Evolutionary conservation across 2,113 vertebrate species (phyloP), one percentile per base, ranked within the genome.

Genomic region (Gavia stellata): DNA sequence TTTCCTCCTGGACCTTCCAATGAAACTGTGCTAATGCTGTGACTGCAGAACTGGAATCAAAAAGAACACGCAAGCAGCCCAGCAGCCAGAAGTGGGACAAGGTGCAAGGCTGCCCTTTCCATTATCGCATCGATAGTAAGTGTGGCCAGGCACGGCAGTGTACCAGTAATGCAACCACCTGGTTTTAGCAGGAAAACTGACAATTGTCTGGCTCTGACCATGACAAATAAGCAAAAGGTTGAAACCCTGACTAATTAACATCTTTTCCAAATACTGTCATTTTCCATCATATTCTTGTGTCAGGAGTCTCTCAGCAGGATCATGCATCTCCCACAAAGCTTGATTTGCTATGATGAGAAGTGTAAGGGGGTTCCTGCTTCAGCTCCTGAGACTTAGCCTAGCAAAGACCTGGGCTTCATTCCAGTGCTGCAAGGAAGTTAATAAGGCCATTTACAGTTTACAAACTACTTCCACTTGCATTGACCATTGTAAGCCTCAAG

Each of bases 401-500:
- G 52, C 65, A 67, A 63, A 86, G 96, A 38, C 84, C 44, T 50
- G 66, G 84, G 81, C 92, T 92, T 90, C 38, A 1, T 55, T 96
- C 94, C 95, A 93, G 81, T 12, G 9, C 67, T 72, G 63, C 78
- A 67, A 66, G 14, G 9, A 78, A 95, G 94, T 85, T 97, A 96
- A 96, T 97, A 82, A 81, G 79, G 91, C 86, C 96, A 86, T 85
- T 96, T 91, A 94, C 70, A 24, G 72, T 38, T 74, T 91, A 91
- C 95, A 88, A 81, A 93, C 95, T 6, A 42, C 58, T 73, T 82
- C 45, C 88, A 94, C 92, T 95, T 82, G 78, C 68, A 70, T 12
- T 91, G 94, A 88, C 95, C 31, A 80, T 65, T 97, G 91, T 97
- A 96, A 97, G 96, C 96, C 91, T 92, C 94, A 56, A 92, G 97